phyloP scores from a whole-genome alignment of 2,888 invertebrate genomes.

The Drosophila nr. perissopoda region DNA sequence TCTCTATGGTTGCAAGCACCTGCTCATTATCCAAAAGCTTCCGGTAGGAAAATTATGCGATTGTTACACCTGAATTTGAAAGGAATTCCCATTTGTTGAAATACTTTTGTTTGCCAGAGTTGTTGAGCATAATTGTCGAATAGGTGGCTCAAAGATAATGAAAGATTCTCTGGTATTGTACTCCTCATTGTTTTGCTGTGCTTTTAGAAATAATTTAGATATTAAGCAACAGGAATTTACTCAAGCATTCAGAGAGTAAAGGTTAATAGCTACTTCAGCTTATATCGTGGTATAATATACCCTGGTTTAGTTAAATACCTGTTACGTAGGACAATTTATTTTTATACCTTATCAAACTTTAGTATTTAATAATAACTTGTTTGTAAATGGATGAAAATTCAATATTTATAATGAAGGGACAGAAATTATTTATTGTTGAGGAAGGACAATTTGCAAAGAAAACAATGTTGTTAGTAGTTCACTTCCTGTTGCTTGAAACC shows the following conservation, averaged over 20 bases:
- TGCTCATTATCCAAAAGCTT: slow-evolving; percentile 70
- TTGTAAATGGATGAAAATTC: no score
- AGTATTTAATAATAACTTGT: no score
- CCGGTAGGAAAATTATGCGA: slow-evolving; percentile 63
- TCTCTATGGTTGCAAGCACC: slow-evolving; percentile 32
- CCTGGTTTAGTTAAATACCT: background rate
- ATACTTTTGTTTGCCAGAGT: slow-evolving; percentile 14
- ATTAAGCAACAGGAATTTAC: slow-evolving; percentile 1
- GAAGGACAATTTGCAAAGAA: background rate
- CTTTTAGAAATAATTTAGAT: background rate
- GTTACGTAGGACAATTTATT: background rate
- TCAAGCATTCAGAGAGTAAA: background rate
- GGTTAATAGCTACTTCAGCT: background rate
- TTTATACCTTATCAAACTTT: no score
- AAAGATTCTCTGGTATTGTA: slow-evolving; percentile 5
- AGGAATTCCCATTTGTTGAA: slow-evolving; percentile 42
- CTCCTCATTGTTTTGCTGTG: background rate
- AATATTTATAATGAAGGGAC: no score
- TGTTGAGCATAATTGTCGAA: slow-evolving; percentile 49
- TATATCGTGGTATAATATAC: background rate
- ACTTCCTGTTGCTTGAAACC: background rate
- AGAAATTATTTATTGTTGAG: no score
- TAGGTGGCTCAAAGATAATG: slow-evolving; percentile 30
- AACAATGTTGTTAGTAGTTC: background rate
- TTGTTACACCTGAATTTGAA: slow-evolving; percentile 36